Evolutionary conservation across 2,888 invertebrate species (phyloP).

Genomic region (Eupithecia abbreviata): DNA sequence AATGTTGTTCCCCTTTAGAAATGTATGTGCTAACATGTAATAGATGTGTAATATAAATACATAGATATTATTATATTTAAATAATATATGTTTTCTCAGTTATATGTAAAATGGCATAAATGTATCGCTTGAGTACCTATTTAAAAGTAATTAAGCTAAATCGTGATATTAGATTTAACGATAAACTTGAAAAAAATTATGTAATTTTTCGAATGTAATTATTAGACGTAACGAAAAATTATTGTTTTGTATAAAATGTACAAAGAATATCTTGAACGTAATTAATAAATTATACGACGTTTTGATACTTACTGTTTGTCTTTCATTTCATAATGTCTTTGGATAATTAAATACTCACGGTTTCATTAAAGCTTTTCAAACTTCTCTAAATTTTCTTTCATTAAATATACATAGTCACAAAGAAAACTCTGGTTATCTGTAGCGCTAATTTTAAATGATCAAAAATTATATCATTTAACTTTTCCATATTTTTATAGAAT

Average conservation of each 20-base stretch:
- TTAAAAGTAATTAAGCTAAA: constrained; percentile 80
- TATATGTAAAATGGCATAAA: constrained; percentile 70
- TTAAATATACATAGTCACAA: not conserved
- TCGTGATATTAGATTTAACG: constrained; percentile 84
- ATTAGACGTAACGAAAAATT: constrained; percentile 79
- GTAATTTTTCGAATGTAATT: constrained; percentile 84
- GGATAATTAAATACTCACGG: constrained; percentile 40
- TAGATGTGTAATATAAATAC: constrained; percentile 36
- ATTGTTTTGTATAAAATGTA: constrained; percentile 84
- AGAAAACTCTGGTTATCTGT: not conserved
- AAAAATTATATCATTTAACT: not conserved
- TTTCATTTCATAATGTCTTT: constrained; percentile 57
- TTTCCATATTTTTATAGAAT: not conserved
- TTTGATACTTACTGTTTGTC: constrained; percentile 78
- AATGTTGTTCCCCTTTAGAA: constrained; percentile 31
- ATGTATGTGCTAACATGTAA: constrained; percentile 38
- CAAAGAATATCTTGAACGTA: constrained; percentile 81
- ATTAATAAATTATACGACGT: constrained; percentile 84
- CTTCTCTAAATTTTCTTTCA: constrained; percentile 28
- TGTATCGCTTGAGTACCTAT: constrained; percentile 77
- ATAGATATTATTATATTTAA: constrained; percentile 34
- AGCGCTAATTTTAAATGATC: not conserved
- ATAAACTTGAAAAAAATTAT: constrained; percentile 79
- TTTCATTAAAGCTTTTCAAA: constrained; percentile 41
- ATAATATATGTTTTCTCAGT: constrained; percentile 74